phyloP scores from a whole-genome alignment of 2,113 vertebrate species.

The Gymnocephalus cernua region DNA sequence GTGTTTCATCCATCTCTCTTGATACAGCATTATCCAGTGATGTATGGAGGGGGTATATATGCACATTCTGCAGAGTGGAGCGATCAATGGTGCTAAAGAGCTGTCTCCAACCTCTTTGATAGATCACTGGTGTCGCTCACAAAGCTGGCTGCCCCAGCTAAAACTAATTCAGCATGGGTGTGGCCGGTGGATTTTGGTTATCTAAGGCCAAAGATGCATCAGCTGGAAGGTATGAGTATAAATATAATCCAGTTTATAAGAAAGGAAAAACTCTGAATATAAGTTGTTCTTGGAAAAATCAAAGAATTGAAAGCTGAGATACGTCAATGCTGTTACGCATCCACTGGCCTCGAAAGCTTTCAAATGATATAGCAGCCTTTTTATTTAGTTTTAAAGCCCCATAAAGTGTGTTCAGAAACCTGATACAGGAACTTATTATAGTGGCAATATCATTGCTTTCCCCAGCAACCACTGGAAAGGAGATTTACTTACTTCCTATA shows the following conservation, averaged over 20 bases:
- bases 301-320: conserved; percentile 2
- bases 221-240: not conserved
- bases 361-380: conserved; percentile 11
- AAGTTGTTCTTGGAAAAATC: not conserved
- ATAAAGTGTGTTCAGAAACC: conserved; percentile 36
- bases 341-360: conserved; percentile 15
- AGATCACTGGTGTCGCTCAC: conserved; percentile 56
- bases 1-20: conserved; percentile 70
- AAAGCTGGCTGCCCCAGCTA: conserved; percentile 29
- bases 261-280: not conserved
- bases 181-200: not conserved
- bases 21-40: conserved; percentile 65
- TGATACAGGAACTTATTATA: conserved; percentile 37
- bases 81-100: conserved; percentile 72
- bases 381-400: conserved; percentile 19
- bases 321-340: not conserved
- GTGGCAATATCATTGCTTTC: conserved; percentile 30
- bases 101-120: conserved; percentile 57
- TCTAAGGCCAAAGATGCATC: not conserved
- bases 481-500: conserved; percentile 50
- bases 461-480: conserved; percentile 39
- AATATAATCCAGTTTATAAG: not conserved
- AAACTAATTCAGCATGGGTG: conserved; percentile 7
- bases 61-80: conserved; percentile 65
- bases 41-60: conserved; percentile 66